phyloP scores from a whole-genome alignment of 2,888 invertebrate genomes.

The Mesorhabditis belari region DNA sequence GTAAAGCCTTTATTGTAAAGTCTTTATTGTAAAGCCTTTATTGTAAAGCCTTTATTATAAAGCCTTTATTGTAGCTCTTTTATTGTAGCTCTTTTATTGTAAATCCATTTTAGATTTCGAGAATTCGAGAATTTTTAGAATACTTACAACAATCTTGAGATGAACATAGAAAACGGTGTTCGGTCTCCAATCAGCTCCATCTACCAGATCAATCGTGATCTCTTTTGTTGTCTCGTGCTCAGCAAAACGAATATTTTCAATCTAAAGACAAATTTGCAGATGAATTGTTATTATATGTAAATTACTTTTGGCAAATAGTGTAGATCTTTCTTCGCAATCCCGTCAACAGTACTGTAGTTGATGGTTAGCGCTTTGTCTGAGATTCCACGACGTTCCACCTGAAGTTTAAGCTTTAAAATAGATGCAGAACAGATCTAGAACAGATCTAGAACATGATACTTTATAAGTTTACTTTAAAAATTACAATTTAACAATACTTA shows the following conservation, averaged over 20 bases:
- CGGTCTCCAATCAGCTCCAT: conserved; percentile 63
- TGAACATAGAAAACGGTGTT: conserved; percentile 64
- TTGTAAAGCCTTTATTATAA: too few species aligned
- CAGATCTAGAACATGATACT: too few species aligned
- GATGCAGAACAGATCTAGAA: too few species aligned
- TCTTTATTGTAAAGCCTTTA: too few species aligned
- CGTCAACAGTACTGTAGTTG: conserved; percentile 62
- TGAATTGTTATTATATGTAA: too few species aligned
- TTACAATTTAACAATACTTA: conserved; percentile 2
- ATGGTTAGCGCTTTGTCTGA: conserved; percentile 15
- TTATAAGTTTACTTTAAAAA: too few species aligned
- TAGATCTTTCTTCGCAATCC: conserved; percentile 60
- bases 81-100: too few species aligned
- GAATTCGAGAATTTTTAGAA: too few species aligned
- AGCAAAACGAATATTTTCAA: background rate
- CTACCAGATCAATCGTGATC: conserved; percentile 57
- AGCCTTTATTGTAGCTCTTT: too few species aligned
- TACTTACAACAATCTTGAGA: conserved; percentile 52
- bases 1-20: too few species aligned
- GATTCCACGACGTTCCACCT: conserved; percentile 34
- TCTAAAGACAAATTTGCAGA: too few species aligned
- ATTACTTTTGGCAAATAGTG: conserved; percentile 59
- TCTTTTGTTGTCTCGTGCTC: conserved; percentile 26
- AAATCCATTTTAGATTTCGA: too few species aligned
- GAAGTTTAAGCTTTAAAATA: conserved; percentile 5